A percentile compares a stretch with the other conserved stretches of the same genome.
phyloP scores from a whole-genome alignment of 1,140 invertebrate genomes.

The Neoseiulus cucumeris region DNA sequence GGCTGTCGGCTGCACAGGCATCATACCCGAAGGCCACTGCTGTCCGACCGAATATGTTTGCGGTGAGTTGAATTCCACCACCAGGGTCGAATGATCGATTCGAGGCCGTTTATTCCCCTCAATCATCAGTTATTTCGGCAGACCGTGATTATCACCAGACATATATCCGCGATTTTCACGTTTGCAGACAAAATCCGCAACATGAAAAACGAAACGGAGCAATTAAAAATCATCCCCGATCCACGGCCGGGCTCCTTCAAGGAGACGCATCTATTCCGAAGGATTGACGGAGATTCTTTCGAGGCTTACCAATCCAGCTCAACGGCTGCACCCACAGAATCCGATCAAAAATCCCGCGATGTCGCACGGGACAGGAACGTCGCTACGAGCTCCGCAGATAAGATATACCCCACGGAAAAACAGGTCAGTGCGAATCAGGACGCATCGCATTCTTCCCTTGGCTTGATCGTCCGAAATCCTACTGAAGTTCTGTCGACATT shows the following conservation, averaged over 20 bases:
- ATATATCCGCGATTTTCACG: neutral
- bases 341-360: too few species aligned
- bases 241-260: neutral
- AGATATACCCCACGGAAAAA: too few species aligned
- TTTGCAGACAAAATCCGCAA: neutral
- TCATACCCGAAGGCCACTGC: slow-evolving; percentile 51
- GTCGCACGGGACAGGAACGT: too few species aligned
- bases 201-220: slow-evolving; percentile 3
- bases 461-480: too few species aligned
- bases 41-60: slow-evolving; percentile 64
- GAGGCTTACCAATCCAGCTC: neutral
- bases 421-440: too few species aligned
- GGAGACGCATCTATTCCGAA: neutral
- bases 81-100: neutral
- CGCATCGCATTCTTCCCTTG: too few species aligned
- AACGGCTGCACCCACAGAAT: too few species aligned
- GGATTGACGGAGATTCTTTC: neutral
- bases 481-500: too few species aligned
- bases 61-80: slow-evolving; percentile 25
- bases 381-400: too few species aligned
- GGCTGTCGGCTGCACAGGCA: slow-evolving; percentile 48
- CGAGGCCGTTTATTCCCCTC: neutral
- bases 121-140: neutral
- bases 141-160: neutral
- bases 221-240: slow-evolving; percentile 4